A percentile compares a stretch with the other conserved stretches of the same genome.
These are phyloP conservation scores for Pelusios castaneus DNA, from an alignment of 2,113 vertebrate genomes.

Conservation along the genomic window DNA sequence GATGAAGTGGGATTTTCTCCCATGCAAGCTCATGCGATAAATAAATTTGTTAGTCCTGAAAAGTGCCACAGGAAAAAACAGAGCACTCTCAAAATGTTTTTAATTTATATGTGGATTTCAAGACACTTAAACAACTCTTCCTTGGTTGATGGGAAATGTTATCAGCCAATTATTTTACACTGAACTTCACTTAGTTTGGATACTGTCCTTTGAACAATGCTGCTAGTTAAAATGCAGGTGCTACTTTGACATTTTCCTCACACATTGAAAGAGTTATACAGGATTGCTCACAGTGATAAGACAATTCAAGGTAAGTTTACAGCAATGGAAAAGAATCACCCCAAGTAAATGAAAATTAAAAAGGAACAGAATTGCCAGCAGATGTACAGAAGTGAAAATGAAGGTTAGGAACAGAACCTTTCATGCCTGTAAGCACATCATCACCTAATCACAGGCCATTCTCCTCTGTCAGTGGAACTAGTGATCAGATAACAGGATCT, in stretches of 20 bases:
- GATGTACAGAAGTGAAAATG: neutral
- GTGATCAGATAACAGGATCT: neutral
- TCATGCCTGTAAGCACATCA: neutral
- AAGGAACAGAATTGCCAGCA: neutral
- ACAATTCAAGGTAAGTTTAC: neutral
- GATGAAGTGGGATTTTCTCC: too few species aligned
- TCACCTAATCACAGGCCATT: neutral
- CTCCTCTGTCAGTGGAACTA: neutral
- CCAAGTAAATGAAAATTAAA: neutral
- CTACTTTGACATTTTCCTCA: neutral
- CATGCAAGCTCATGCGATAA: too few species aligned
- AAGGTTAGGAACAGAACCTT: neutral
- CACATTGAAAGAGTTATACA: neutral
- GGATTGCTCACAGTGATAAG: neutral
- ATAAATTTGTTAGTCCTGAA: too few species aligned
- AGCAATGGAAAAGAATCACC: neutral
- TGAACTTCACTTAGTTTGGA: neutral
- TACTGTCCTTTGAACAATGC: neutral
- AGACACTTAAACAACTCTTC: neutral
- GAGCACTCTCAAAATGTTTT: neutral
- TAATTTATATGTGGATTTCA: neutral
- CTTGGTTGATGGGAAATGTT: neutral
- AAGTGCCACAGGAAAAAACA: too few species aligned
- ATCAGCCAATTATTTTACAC: neutral
- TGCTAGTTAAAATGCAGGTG: neutral